Base-by-base conservation (phyloP, 2,888 invertebrate genomes). In the Julus scandinavius region DNA sequence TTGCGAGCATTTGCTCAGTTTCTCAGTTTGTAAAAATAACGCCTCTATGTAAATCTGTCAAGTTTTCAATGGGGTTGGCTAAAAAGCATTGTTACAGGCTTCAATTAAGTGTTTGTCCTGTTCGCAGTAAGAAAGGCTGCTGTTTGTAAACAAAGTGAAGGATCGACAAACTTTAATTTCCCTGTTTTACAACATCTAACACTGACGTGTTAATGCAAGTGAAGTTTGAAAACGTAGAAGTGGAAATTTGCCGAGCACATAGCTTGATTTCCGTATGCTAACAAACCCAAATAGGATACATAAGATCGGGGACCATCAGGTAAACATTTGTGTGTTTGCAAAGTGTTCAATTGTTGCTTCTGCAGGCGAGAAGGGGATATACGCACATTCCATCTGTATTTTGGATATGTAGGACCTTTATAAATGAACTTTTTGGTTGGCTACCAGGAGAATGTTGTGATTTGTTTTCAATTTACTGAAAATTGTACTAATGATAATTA, bases 251-350 rank as follows among this genome's bases (percentile, higher is more conserved):
- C 63, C 63, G 63, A 63, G 63, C 63, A 63, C 20, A n/a, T 20
- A 63, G n/a, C n/a, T 63, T 63, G 6, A 63, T 63, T 63, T 63
- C 63, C 63, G 63, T 63, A 63, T 63, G 63, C 20, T 63, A 63
- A 63, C 63, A 63, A 63, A 63, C 63, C n/a, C n/a, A 63, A 63
- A 20, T 63, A 20, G 63, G 63, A n/a, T 63, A 63, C 63, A 63
- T 7, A 63, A 63, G n/a, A 63, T 63, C n/a, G 20, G 20, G 7
- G 63, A 63, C 63, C n/a, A 63, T 20, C 20, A n/a, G 20, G 20
- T 63, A 63, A 63, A 63, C 63, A 63, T 63, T 63, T 17, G 20
- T 54, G 13, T 63, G 20, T 63, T 63, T 63, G 20, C 63, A 0
- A 63, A 63, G n/a, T 7, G n/a, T 63, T 7, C n/a, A n/a, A 7